Evolutionary conservation across 2,888 invertebrate species (phyloP), one percentile per base, ranked within the genome.

Genomic region (Agelastica alni): DNA sequence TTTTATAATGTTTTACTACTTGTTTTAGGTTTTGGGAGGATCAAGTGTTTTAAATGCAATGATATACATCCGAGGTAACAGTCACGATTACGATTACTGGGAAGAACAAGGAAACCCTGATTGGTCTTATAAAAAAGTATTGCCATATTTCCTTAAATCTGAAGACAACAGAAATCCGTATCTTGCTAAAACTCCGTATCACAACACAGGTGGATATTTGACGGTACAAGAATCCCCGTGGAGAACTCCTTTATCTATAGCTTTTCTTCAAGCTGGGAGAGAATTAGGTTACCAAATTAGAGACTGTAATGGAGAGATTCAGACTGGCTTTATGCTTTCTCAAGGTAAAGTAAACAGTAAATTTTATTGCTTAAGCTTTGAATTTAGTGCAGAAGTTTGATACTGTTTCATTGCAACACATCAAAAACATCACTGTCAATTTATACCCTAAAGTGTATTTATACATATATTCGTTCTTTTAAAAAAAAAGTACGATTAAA

Each of bases 1-100:
- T n/a, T n/a, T n/a, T n/a, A n/a, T n/a, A n/a, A n/a, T n/a, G n/a
- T n/a, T n/a, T n/a, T n/a, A n/a, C n/a, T n/a, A n/a, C n/a, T 20
- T n/a, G 7, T 60, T 60, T 14, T 46, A 76, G 73, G 75, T 90
- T 12, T 81, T 95, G 14, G 94, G 94, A 16, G 94, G 96, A 9
- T 86, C 88, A 51, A 91, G 91, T 67, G 91, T 92, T 1, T 82
- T 94, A 1, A 95, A 95, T 74, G 91, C 91, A 9, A 94, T 96
- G 94, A 84, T 94, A 26, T 96, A 96, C 77, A 87, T 93, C 7
- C 83, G 96, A 45, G 95, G 95, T 46, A 94, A 93, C 69, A 83
- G 85, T 62, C 84, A 85, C 55, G 94, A 95, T 70, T 96, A 92
- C 77, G 91, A 95, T 72, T 81, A 85, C 16, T 96, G 95, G 95